phyloP scores from a whole-genome alignment of 2,797 vertebrate genomes.

The Hyperoplus lanceolatus region DNA sequence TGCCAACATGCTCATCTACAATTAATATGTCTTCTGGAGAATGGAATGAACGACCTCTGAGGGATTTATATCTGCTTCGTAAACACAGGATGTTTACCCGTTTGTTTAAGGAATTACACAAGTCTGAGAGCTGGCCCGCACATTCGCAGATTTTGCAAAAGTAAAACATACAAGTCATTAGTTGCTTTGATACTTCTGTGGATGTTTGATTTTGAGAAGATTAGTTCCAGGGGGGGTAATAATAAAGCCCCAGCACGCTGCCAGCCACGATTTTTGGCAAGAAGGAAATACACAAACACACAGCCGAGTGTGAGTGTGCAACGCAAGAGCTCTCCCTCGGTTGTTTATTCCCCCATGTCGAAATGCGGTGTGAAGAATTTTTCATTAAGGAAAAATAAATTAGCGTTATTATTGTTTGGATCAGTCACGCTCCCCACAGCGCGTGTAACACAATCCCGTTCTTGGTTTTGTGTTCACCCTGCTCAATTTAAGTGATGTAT shows the following conservation, averaged over 20 bases:
- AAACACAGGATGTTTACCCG: conserved; percentile 77
- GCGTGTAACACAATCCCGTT: conserved; percentile 70
- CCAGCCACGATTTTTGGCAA: conserved; percentile 68
- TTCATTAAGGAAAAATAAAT: conserved; percentile 83
- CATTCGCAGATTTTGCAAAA: conserved; percentile 74
- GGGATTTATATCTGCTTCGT: conserved; percentile 63
- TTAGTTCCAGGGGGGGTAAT: conserved; percentile 67
- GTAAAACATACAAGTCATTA: conserved; percentile 73
- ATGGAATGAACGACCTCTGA: conserved; percentile 62
- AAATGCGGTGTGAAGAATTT: conserved; percentile 81
- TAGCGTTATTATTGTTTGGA: conserved; percentile 80
- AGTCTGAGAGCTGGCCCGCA: conserved; percentile 35
- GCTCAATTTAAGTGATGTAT: conserved; percentile 78
- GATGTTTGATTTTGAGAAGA: conserved; percentile 74
- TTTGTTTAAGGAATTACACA: conserved; percentile 66
- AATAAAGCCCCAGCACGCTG: conserved; percentile 62
- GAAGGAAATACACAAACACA: conserved; percentile 68
- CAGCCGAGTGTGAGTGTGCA: conserved; percentile 58
- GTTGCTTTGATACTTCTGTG: conserved; percentile 64
- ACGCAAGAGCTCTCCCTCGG: conserved; percentile 48
- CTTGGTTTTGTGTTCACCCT: conserved; percentile 68
- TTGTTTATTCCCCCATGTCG: conserved; percentile 77
- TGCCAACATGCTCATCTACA: conserved; percentile 36
- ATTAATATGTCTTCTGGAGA: conserved; percentile 56
- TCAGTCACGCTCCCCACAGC: conserved; percentile 67